Evolutionary conservation across 2,888 invertebrate genomes (phyloP), one percentile per base, ranked within the genome.

Genomic region (Palloptera scutellata): DNA sequence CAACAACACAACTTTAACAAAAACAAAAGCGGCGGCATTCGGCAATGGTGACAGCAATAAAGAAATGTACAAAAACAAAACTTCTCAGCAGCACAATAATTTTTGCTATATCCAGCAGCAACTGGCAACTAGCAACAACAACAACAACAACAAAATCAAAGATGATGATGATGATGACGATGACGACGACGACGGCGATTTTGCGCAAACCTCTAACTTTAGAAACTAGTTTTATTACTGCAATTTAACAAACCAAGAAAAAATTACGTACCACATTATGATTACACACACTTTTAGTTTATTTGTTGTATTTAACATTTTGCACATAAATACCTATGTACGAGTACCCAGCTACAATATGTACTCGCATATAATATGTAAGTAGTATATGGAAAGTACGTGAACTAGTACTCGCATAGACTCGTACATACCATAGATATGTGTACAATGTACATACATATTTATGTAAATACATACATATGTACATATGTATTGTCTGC

Each of bases 201-300:
- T 48, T 48, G 48, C 48, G 48, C 48, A 48, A 48, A 48, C 48
- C 48, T 48, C 48, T 48, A 15, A 48, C 48, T 48, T 48, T 78
- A 74, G 72, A 76, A 79, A 79, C 78, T 79, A 72, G 78, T 78
- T 79, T 78, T 75, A 79, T 30, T 30, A 30, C 74, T 79, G 79
- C 79, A 78, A 78, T 75, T 76, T 74, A 78, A 64, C 74, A 73
- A 73, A 74, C 71, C 76, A 66, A 78, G 75, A 79, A 30, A 30
- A 30, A 78, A 78, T 79, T 79, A 78, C 78, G 79, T 78, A 78
- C 75, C 76, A 75, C 74, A 74, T 48, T 48, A 10, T 17, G 63
- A 63, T 70, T 68, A 64, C 64, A 58, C 59, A 58, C 52, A 53
- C 42, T 52, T 59, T 55, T 40, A 52, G 40, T 57, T 20, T 45